These are phyloP conservation scores for Puma concolor DNA, from an alignment of 2,113 vertebrate species.

Conservation along the genomic window DNA sequence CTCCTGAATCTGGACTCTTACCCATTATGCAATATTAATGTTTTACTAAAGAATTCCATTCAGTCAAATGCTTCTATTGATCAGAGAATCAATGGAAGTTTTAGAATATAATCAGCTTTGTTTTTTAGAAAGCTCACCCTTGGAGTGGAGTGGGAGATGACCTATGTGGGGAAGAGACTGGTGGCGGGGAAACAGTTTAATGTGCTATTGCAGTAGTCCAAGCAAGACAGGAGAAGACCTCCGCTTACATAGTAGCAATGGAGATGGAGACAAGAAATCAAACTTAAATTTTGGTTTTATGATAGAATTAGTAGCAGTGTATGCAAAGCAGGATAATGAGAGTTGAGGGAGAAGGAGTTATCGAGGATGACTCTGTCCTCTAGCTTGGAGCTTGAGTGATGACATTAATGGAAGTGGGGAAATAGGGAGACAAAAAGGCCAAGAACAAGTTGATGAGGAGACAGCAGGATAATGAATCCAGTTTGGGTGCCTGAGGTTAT, in stretches of 20 bases:
- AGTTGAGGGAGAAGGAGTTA: not conserved
- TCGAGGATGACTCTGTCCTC: not conserved
- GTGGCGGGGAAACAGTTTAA: not conserved
- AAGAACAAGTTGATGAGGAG: not conserved
- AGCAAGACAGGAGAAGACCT: not conserved
- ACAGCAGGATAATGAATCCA: not conserved
- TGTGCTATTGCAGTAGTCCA: not conserved
- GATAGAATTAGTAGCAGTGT: not conserved
- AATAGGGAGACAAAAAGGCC: not conserved
- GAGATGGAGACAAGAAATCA: not conserved
- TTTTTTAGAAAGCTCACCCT: not conserved
- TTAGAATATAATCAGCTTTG: not conserved
- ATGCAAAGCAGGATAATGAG: not conserved
- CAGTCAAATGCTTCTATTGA: not conserved
- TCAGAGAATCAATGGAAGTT: not conserved
- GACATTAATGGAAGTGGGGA: not conserved
- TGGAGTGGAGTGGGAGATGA: not conserved
- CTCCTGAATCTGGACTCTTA: not conserved
- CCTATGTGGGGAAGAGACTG: not conserved
- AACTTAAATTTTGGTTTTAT: not conserved
- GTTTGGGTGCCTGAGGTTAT: not conserved
- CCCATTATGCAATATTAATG: not conserved
- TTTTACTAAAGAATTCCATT: slow-evolving; percentile 16
- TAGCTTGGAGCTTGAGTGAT: not conserved
- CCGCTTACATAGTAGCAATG: not conserved